A percentile compares a stretch with the other conserved stretches of the same genome.
These are phyloP conservation scores for Agapetus fuscipes DNA, from an alignment of 2,888 invertebrate genomes.

Conservation along the genomic window DNA sequence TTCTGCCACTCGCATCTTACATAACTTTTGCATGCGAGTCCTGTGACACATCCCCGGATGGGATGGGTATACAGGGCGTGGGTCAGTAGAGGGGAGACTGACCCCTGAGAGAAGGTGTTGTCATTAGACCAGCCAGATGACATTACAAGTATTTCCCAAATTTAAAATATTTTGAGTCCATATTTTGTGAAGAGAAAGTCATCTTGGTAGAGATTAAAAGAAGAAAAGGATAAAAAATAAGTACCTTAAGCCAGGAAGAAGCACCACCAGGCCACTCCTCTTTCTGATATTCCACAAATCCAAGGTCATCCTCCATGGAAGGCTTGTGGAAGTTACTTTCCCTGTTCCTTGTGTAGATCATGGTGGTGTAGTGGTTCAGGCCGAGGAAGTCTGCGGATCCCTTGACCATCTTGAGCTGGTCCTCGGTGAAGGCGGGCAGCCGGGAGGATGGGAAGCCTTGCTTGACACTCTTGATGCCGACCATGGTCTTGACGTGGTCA, in stretches of 20 bases:
- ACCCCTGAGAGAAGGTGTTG: no score
- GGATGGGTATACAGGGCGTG: no score
- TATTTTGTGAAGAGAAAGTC: no score
- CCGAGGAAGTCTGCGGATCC: slow-evolving; percentile 59
- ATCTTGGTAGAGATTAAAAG: no score
- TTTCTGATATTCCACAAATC: slow-evolving; percentile 31
- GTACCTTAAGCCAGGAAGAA: slow-evolving; percentile 43
- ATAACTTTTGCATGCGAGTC: no score
- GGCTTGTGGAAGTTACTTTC: slow-evolving; percentile 25
- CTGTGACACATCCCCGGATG: no score
- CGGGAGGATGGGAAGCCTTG: slow-evolving; percentile 52
- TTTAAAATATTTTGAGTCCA: no score
- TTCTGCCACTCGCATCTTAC: no score
- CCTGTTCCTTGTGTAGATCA: slow-evolving; percentile 26
- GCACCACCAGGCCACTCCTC: slow-evolving; percentile 41
- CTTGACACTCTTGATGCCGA: slow-evolving; percentile 45
- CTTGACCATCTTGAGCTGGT: slow-evolving; percentile 49
- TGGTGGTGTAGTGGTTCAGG: slow-evolving; percentile 52
- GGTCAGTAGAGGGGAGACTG: no score
- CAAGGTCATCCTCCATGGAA: slow-evolving; percentile 36
- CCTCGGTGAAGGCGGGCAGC: slow-evolving; percentile 48
- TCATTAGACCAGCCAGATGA: no score
- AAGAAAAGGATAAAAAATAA: no score
- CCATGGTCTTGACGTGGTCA: slow-evolving; percentile 47
- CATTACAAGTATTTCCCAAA: no score